Percentiles rank a stretch among this genome's conserved stretches.
These are phyloP conservation scores for Lithophane semibrunnea DNA, from an alignment of 2,888 invertebrate genomes.

Conservation along the genomic window DNA sequence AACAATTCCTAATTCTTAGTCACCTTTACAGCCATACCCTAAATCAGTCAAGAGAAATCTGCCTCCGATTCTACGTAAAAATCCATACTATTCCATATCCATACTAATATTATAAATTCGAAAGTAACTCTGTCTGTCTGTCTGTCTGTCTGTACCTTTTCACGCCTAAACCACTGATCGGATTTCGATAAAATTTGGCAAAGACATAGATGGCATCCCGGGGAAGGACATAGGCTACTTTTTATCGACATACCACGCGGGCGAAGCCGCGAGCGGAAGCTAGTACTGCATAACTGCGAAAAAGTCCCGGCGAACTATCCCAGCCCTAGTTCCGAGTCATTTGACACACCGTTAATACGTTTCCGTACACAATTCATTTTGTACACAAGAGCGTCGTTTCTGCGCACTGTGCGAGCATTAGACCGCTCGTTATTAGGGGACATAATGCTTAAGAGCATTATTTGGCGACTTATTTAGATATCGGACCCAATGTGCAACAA, in stretches of 20 bases:
- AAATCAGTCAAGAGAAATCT: not conserved
- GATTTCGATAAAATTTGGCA: no score
- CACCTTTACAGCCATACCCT: not conserved
- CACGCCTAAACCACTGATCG: no score
- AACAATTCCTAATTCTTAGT: not conserved
- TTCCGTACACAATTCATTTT: conserved; percentile 80
- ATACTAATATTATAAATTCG: no score
- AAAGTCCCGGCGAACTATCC: conserved; percentile 2
- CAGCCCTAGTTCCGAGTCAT: conserved; percentile 67
- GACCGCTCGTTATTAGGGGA: conserved; percentile 63
- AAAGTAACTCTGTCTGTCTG: no score
- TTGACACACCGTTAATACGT: conserved; percentile 68
- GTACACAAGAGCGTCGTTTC: conserved; percentile 74
- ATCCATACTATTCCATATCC: no score
- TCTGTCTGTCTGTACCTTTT: no score
- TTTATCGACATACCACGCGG: no score
- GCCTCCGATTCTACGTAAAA: no score
- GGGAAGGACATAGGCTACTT: no score
- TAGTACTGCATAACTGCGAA: not conserved
- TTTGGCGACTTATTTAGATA: conserved; percentile 70
- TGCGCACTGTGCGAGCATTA: conserved; percentile 78
- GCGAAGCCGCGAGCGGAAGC: no score
- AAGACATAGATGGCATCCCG: no score
- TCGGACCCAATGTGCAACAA: conserved; percentile 74
- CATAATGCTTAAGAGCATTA: conserved; percentile 71